phyloP scores from a whole-genome alignment of 2,113 vertebrate species.

The Tretioscincus oriximinensis region DNA sequence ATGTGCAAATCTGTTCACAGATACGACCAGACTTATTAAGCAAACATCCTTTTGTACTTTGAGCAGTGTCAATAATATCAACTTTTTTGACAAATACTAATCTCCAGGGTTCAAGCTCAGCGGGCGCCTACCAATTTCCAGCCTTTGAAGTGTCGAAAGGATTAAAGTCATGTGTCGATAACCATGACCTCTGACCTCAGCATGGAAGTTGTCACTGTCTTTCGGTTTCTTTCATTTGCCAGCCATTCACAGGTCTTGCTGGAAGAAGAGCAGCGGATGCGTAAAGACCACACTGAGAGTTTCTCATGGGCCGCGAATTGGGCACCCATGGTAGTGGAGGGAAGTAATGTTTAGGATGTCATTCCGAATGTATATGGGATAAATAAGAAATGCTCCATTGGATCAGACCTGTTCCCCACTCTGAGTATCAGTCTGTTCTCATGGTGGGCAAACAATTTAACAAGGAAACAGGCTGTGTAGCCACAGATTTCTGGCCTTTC shows the following conservation, averaged over 20 bases:
- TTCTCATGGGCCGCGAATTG: conserved; percentile 12
- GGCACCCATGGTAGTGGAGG: not conserved
- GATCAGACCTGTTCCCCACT: too few species aligned
- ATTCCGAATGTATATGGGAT: not conserved
- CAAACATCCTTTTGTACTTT: conserved; percentile 57
- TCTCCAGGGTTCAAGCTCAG: conserved; percentile 71
- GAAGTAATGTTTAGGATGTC: not conserved
- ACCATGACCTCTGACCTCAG: conserved; percentile 60
- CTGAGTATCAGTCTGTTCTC: too few species aligned
- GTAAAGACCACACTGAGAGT: conserved; percentile 21
- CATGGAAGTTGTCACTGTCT: conserved; percentile 40
- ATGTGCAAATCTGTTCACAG: conserved; percentile 50
- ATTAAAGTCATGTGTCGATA: conserved; percentile 74
- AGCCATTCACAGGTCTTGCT: conserved; percentile 28
- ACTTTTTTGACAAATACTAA: conserved; percentile 67
- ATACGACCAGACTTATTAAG: conserved; percentile 57
- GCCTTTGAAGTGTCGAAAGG: conserved; percentile 74
- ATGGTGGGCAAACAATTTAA: too few species aligned
- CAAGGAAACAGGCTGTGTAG: too few species aligned
- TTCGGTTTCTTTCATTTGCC: conserved; percentile 24
- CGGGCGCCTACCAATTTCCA: conserved; percentile 72
- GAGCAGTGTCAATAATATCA: conserved; percentile 69
- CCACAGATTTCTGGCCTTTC: too few species aligned
- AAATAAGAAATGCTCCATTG: too few species aligned
- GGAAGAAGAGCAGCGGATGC: conserved; percentile 28